Conservation (phyloP, 1,140 invertebrate genomes). For the Oryctes rhinoceros region DNA sequence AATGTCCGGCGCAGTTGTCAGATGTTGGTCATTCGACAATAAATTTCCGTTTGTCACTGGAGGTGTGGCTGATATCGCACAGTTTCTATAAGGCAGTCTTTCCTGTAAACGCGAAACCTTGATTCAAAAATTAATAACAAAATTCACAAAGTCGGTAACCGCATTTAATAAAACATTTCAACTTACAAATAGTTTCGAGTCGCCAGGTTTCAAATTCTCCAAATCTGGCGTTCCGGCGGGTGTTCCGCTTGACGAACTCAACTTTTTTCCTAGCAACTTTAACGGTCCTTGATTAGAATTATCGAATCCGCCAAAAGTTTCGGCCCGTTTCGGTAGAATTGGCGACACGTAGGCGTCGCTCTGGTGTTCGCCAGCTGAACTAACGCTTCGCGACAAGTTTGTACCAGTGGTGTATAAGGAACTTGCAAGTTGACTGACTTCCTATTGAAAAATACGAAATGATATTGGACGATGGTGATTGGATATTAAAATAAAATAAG, state of each 20-base stretch:
- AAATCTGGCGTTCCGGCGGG: conserved; percentile 57
- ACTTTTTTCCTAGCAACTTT: conserved; percentile 58
- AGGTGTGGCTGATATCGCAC: conserved; percentile 54
- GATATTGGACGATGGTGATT: neutral
- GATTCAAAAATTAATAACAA: conserved; percentile 36
- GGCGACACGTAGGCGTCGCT: conserved; percentile 83
- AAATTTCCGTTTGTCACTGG: conserved; percentile 55
- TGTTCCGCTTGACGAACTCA: conserved; percentile 53
- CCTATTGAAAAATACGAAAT: conserved; percentile 60
- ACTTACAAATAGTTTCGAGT: conserved; percentile 59
- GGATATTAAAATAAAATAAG: conserved; percentile 2
- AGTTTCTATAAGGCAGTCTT: conserved; percentile 64
- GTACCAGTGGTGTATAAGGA: conserved; percentile 76
- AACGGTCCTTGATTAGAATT: conserved; percentile 65
- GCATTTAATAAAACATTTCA: neutral
- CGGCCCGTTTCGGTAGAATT: conserved; percentile 86
- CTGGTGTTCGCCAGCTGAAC: conserved; percentile 90
- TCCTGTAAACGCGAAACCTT: conserved; percentile 57
- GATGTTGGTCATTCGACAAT: conserved; percentile 43
- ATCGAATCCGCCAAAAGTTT: conserved; percentile 96
- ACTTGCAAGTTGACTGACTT: conserved; percentile 77
- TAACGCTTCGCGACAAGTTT: conserved; percentile 85
- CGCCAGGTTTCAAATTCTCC: conserved; percentile 58
- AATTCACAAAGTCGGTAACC: neutral
- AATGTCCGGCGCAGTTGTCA: conserved; percentile 52